Evolutionary conservation across 2,113 vertebrate genomes (phyloP).

Genomic region (Pachycephala philippinensis): DNA sequence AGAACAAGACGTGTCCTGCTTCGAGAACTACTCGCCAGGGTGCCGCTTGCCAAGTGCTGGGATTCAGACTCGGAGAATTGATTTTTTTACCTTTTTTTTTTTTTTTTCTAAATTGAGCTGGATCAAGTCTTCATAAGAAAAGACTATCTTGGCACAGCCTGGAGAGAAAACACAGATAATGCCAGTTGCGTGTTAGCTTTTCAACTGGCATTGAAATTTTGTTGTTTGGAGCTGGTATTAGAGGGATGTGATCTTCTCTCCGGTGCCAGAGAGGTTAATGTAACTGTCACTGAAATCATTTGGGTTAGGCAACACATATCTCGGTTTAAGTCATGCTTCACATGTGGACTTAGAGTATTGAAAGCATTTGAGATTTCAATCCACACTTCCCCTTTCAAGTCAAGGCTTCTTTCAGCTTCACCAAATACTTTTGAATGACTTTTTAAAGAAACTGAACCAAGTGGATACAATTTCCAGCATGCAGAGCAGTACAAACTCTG

Average conservation of each 20-base stretch:
- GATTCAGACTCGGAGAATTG: background rate
- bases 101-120: background rate
- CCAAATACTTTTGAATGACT: background rate
- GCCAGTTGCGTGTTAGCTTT: constrained; percentile 12
- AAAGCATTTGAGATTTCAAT: constrained; percentile 25
- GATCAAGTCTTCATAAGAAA: background rate
- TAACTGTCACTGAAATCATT: constrained; percentile 17
- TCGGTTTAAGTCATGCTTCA: constrained; percentile 32
- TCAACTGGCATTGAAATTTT: background rate
- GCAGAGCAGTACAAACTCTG: background rate
- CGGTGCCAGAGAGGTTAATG: constrained; percentile 8
- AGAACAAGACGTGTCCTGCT: constrained; percentile 42
- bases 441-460: background rate
- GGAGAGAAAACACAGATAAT: constrained; percentile 11
- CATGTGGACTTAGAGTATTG: background rate
- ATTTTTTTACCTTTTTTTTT: background rate
- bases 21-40: background rate
- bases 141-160: constrained; percentile 1
- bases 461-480: background rate
- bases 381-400: constrained; percentile 23
- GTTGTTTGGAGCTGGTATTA: background rate
- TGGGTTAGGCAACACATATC: constrained; percentile 37
- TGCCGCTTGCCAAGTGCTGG: background rate
- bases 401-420: constrained; percentile 7
- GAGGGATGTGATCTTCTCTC: background rate